Percentiles rank a stretch among this genome's conserved stretches.
These are phyloP conservation scores for Lagria hirta DNA, from an alignment of 2,888 invertebrate species.

Conservation along the genomic window DNA sequence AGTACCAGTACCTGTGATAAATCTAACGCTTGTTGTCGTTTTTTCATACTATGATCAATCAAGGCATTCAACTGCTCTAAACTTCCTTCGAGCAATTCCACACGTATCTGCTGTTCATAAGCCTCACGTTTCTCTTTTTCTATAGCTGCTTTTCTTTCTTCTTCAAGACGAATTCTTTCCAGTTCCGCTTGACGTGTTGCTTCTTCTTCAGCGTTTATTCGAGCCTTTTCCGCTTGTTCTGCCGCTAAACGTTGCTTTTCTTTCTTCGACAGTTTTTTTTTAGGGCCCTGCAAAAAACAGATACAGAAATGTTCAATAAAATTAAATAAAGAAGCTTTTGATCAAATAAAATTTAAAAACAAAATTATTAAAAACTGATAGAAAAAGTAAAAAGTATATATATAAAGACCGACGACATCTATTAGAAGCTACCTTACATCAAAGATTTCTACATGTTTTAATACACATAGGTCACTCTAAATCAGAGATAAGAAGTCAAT, in stretches of 20 bases:
- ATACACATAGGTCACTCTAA: too few relatives aligned
- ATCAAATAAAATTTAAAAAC: too few relatives aligned
- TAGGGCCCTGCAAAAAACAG: conserved; percentile 15
- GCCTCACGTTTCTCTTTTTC: conserved; percentile 49
- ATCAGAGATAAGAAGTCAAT: too few relatives aligned
- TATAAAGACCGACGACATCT: too few relatives aligned
- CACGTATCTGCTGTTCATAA: conserved; percentile 40
- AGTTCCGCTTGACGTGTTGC: conserved; percentile 36
- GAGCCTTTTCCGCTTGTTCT: conserved; percentile 35
- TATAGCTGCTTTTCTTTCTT: conserved; percentile 41
- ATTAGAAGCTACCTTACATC: too few relatives aligned
- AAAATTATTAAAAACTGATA: too few relatives aligned
- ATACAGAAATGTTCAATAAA: conserved; percentile 1
- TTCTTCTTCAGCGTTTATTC: conserved; percentile 35
- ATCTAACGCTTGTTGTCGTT: conserved; percentile 2
- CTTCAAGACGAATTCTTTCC: conserved; percentile 38
- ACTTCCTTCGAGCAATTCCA: conserved; percentile 40
- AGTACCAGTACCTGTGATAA: too few relatives aligned
- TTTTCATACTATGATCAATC: not conserved
- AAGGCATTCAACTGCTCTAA: conserved; percentile 2
- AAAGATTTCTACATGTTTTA: too few relatives aligned
- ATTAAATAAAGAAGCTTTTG: too few relatives aligned
- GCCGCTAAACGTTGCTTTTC: conserved; percentile 28
- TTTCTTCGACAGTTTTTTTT: conserved; percentile 22
- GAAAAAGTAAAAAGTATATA: too few relatives aligned